Percentiles rank a stretch among this genome's conserved stretches.
These are phyloP conservation scores for Crotalus viridis DNA, from an alignment of 2,113 vertebrate species.

Conservation along the genomic window DNA sequence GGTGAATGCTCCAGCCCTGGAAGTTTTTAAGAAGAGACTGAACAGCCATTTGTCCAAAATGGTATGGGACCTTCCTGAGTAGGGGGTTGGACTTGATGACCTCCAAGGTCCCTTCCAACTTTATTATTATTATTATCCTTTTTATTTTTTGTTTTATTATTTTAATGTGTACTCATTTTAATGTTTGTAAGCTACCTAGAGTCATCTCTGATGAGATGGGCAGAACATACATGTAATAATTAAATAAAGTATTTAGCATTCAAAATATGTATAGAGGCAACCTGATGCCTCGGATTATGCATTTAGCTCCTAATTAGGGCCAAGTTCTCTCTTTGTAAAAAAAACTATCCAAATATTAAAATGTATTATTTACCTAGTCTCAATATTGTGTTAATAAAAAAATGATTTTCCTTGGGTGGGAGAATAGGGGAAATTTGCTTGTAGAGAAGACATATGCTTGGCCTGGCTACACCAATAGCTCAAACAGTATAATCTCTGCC, in stretches of 20 bases:
- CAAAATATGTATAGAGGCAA: neutral
- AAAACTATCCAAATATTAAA: neutral
- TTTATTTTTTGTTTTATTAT: neutral
- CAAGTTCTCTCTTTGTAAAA: neutral
- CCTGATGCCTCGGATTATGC: neutral
- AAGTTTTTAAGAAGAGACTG: too few relatives aligned
- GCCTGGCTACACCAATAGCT: neutral
- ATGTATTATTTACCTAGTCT: neutral
- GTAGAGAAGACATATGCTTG: neutral
- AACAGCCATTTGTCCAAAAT: too few relatives aligned
- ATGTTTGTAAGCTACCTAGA: neutral
- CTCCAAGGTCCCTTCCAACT: too few relatives aligned
- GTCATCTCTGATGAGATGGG: too few relatives aligned
- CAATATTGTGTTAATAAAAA: neutral
- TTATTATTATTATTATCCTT: too few relatives aligned
- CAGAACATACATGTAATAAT: too few relatives aligned
- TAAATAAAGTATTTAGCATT: neutral
- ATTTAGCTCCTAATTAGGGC: neutral
- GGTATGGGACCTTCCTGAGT: too few relatives aligned
- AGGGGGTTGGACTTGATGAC: too few relatives aligned
- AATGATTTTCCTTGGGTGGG: neutral
- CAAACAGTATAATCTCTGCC: neutral
- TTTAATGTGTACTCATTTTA: too few relatives aligned
- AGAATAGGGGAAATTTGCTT: neutral
- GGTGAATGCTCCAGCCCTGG: too few relatives aligned